Evolutionary conservation across 2,797 vertebrate genomes (phyloP).

Genomic region (Myotis planiceps): DNA sequence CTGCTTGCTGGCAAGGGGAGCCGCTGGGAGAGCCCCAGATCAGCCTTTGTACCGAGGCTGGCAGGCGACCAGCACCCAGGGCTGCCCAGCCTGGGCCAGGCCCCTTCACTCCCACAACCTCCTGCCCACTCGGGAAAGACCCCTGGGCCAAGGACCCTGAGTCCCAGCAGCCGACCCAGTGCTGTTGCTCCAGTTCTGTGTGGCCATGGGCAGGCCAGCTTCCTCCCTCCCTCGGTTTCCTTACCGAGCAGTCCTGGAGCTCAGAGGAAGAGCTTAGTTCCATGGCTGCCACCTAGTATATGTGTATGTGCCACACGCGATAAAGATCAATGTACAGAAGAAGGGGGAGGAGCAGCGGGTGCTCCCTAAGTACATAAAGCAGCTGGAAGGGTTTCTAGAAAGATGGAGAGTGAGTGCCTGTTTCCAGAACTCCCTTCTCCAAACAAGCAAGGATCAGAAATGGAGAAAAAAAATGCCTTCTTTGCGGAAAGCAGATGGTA

Average conservation of each 20-base stretch:
- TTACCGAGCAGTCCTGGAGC: background rate
- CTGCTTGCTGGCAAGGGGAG: constrained; percentile 57
- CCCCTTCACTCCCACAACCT: background rate
- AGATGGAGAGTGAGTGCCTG: background rate
- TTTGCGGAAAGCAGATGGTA: background rate
- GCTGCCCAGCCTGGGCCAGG: background rate
- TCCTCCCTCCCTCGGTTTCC: background rate
- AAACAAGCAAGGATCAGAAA: background rate
- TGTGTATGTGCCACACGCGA: background rate
- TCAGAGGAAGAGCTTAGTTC: background rate
- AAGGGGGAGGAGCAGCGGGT: background rate
- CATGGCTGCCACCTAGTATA: background rate
- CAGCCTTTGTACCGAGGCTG: constrained; percentile 17
- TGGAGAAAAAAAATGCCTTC: background rate
- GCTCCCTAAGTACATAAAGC: background rate
- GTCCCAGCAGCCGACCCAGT: background rate
- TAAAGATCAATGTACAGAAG: background rate
- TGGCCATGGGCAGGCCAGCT: background rate
- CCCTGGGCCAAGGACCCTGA: background rate
- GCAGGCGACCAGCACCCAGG: constrained; percentile 44
- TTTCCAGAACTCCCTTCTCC: background rate
- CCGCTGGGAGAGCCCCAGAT: constrained; percentile 68
- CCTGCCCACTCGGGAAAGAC: background rate
- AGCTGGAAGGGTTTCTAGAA: constrained; percentile 6
- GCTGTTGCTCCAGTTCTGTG: background rate